These are phyloP conservation scores for Arremon aurantiirostris DNA, from an alignment of 2,797 vertebrate genomes.

Conservation along the genomic window DNA sequence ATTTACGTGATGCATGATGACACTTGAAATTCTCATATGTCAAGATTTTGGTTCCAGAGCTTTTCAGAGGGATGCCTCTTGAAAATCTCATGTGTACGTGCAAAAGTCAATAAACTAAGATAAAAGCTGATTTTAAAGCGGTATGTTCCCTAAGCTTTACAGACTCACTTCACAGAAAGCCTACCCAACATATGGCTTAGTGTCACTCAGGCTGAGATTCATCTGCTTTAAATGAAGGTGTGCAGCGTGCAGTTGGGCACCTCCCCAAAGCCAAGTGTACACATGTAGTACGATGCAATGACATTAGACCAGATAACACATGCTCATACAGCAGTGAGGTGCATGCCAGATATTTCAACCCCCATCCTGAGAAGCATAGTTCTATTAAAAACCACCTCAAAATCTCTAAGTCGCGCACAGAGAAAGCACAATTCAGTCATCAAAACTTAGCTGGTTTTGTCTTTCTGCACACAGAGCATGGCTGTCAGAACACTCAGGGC, in stretches of 20 bases:
- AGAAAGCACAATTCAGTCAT: neutral
- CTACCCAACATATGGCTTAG: neutral
- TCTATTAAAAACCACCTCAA: neutral
- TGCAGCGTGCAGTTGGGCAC: neutral
- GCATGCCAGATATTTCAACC: neutral
- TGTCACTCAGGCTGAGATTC: neutral
- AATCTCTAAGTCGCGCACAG: neutral
- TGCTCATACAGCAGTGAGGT: neutral
- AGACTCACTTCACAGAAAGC: neutral
- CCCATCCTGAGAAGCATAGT: neutral
- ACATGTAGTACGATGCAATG: neutral
- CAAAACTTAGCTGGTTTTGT: neutral
- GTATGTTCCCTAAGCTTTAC: neutral
- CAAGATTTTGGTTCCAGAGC: neutral
- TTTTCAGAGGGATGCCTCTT: neutral
- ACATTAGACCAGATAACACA: neutral
- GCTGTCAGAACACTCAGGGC: neutral
- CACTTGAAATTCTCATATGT: neutral
- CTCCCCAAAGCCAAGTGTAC: neutral
- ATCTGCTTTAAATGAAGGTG: neutral
- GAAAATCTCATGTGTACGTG: neutral
- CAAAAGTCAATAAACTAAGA: neutral
- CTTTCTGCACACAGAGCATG: neutral
- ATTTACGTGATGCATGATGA: neutral
- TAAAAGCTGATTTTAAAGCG: neutral